A percentile compares a stretch with the other conserved stretches of the same genome.
phyloP scores from a whole-genome alignment of 2,797 vertebrate genomes.

The Sebastes umbrosus region DNA sequence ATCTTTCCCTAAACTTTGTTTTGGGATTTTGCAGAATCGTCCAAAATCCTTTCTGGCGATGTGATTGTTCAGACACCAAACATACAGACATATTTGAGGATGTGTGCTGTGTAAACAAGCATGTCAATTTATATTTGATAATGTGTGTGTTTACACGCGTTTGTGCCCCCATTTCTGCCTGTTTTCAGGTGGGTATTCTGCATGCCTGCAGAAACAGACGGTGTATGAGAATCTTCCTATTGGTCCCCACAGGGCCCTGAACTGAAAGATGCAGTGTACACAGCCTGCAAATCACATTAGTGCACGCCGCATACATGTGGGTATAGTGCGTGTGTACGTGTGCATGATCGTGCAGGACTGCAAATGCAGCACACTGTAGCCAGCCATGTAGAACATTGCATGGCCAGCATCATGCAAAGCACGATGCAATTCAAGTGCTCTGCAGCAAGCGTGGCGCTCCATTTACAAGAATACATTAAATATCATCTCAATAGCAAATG shows the following conservation, averaged over 20 bases:
- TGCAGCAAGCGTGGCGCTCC: conserved; percentile 13
- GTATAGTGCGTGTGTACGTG: background rate
- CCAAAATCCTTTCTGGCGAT: background rate
- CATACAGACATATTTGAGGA: background rate
- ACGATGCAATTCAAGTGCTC: conserved; percentile 14
- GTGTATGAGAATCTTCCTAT: background rate
- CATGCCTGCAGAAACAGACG: conserved; percentile 14
- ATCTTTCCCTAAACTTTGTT: background rate
- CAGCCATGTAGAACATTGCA: conserved; percentile 64
- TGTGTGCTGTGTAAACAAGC: background rate
- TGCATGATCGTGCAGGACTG: conserved; percentile 44
- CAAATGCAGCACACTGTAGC: conserved; percentile 58
- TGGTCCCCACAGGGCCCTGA: conserved; percentile 12
- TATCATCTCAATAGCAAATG: conserved; percentile 4
- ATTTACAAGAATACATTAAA: conserved; percentile 40
- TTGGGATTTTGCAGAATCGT: background rate
- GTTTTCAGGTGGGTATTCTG: conserved; percentile 10
- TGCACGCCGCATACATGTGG: conserved; percentile 18
- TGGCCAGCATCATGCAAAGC: conserved; percentile 51
- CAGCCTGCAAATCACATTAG: conserved; percentile 53
- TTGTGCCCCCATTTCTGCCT: background rate
- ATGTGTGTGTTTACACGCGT: background rate
- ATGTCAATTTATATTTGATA: background rate
- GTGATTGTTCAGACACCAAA: background rate
- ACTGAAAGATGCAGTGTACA: conserved; percentile 35